Evolutionary conservation across 2,797 vertebrate species (phyloP), one percentile per base, ranked within the genome.

Genomic region (Liparis tanakae): DNA sequence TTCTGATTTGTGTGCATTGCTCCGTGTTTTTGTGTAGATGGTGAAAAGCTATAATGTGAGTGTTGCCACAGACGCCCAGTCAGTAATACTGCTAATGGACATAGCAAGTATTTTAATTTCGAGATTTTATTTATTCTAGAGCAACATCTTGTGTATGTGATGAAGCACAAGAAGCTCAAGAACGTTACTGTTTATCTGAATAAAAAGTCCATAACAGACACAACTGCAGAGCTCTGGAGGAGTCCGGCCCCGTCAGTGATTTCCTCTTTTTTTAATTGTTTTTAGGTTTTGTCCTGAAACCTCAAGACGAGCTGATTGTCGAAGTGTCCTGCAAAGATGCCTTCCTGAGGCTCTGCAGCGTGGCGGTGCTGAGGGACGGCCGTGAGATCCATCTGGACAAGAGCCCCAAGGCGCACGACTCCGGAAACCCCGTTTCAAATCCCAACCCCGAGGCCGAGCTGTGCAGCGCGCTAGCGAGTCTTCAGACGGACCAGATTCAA

Each of bases 241-340:
- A 61, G 33, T 58, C 17, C 25, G 6, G 10, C 18, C 22, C 37
- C 34, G 14, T 77, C 33, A 37, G 22, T 14, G 15, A 2, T 83
- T 76, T 48, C 14, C 73, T 43, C 14, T 60, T 51, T 30, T 30
- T 30, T 36, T 69, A 14, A 51, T 18, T 64, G 22, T 78, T 65
- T 18, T 10, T 59, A 95, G 96, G 95, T 87, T 95, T 95, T 79
- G 76, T 79, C 50, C 92, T 99, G 74, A 96, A 95, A 83, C 71
- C 91, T 34, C 90, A 90, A 7, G 96, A 98, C 44, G 86, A 89
- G 62, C 92, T 99, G 75, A 76, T 92, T n/a, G 93, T 99, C 72
- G 97, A 98, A 78, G 94, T 97, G 78, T 97, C 96, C 83, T 99
- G 97, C 84, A 92, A 92, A 46, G 97, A 99, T 2, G 94, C 95